Percentiles rank a stretch among this genome's conserved stretches.
phyloP scores from a whole-genome alignment of 2,888 invertebrate genomes.

The Cacoxenus indagator region DNA sequence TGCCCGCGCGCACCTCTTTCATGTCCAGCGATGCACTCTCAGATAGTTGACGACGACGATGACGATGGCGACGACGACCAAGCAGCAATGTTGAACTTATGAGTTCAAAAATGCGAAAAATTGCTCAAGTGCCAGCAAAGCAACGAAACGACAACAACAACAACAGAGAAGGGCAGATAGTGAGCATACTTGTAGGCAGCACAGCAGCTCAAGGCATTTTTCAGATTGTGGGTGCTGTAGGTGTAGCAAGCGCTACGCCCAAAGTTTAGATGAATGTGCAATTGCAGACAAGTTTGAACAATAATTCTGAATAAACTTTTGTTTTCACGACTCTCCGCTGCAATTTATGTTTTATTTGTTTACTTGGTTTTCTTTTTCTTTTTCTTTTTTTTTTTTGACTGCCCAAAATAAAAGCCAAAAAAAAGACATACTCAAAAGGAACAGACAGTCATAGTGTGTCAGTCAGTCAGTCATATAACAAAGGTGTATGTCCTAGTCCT shows the following conservation, averaged over 20 bases:
- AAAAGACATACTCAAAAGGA: conserved; percentile 10
- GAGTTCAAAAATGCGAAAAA: conserved; percentile 38
- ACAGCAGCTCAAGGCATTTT: no score
- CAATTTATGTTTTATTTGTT: neutral
- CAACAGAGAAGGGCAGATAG: neutral
- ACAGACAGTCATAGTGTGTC: neutral
- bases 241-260: neutral
- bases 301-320: conserved; percentile 17
- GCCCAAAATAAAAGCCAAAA: neutral
- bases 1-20: neutral
- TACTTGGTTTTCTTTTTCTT: neutral
- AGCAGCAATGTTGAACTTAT: conserved; percentile 29
- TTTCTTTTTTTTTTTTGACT: neutral
- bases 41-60: conserved; percentile 20
- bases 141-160: neutral
- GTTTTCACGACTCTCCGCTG: neutral
- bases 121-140: conserved; percentile 30
- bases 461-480: neutral
- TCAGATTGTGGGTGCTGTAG: neutral
- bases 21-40: neutral
- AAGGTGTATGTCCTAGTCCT: neutral
- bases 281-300: conserved; percentile 18
- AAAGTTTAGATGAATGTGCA: neutral
- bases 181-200: no score
- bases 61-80: conserved; percentile 24